Evolutionary conservation across 2,888 invertebrate species (phyloP), one percentile per base, ranked within the genome.

Genomic region (Stomorhina lunata): DNA sequence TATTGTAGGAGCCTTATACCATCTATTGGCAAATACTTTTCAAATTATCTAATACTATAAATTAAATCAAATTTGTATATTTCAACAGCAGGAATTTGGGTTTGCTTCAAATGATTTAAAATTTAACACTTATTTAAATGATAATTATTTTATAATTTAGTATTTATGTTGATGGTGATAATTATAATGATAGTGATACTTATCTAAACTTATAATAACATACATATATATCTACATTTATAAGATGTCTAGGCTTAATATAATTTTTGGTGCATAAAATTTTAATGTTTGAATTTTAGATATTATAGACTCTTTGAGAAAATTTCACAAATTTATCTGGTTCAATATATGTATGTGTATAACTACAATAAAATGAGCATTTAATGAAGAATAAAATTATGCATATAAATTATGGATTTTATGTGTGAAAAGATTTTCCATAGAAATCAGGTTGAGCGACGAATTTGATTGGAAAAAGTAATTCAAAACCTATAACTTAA

Each of bases 281-380:
- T 73, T 53, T 72, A 78, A 78, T 78, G 63, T 78, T 81, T 73
- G 15, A 78, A 81, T 81, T 78, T 81, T 78, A 78, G 57, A 73
- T 69, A 57, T 78, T 73, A 73, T 81, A 63, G 78, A 53, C 77
- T 72, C 66, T 81, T 66, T 37, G 76, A 55, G 66, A 43, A 34
- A 45, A 61, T 53, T 72, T 59, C 50, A 77, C 72, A 77, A 77
- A 66, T 59, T 43, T 32, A 29, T 22, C 61, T 59, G 66, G 66
- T 66, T 17, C 27, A 37, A 59, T 25, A 37, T 40, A 57, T n/a
- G n/a, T n/a, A n/a, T n/a, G n/a, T n/a, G n/a, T n/a, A n/a, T n/a
- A n/a, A n/a, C n/a, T n/a, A n/a, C n/a, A n/a, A n/a, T 37, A 37
- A 45, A 57, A 68, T 29, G 75, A 66, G 43, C 75, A 75, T 75